A percentile compares a stretch with the other conserved stretches of the same genome.
These are phyloP conservation scores for Petrocephalus zakoni DNA, from an alignment of 2,113 vertebrate genomes.

Conservation along the genomic window DNA sequence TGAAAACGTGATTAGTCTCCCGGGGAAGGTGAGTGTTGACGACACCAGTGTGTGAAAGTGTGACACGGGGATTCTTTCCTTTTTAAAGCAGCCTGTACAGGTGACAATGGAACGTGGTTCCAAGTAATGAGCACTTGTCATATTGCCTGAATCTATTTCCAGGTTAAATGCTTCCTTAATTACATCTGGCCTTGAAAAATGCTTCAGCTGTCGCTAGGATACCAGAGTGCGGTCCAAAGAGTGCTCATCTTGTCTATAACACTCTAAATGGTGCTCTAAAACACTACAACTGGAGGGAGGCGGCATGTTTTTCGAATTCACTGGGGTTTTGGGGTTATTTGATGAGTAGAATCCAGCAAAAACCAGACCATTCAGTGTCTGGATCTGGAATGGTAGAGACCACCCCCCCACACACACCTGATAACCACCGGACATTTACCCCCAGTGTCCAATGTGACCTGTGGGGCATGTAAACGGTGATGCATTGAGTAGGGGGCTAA, in stretches of 20 bases:
- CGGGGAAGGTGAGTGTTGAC: not conserved
- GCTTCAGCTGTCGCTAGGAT: conserved; percentile 10
- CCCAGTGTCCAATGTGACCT: conserved; percentile 20
- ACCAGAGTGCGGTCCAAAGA: not conserved
- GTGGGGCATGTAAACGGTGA: not conserved
- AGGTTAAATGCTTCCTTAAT: not conserved
- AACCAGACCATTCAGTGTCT: not conserved
- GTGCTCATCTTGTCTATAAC: not conserved
- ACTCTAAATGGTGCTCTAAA: not conserved
- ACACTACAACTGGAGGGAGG: not conserved
- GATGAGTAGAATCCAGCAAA: too few species aligned
- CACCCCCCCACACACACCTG: not conserved
- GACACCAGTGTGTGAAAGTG: not conserved
- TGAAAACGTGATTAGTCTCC: not conserved
- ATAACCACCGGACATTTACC: conserved; percentile 19
- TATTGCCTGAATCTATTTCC: not conserved
- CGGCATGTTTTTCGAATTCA: not conserved
- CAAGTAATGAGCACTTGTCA: not conserved
- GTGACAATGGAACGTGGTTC: not conserved
- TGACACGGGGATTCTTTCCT: not conserved
- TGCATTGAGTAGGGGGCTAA: conserved; percentile 7
- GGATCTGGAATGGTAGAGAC: not conserved
- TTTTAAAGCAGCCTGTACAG: not conserved
- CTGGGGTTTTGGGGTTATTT: not conserved
- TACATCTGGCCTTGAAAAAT: not conserved